A percentile compares a stretch with the other conserved stretches of the same genome.
Evolutionary conservation across 2,113 vertebrate species (phyloP).

Genomic region (Scolopax mira): DNA sequence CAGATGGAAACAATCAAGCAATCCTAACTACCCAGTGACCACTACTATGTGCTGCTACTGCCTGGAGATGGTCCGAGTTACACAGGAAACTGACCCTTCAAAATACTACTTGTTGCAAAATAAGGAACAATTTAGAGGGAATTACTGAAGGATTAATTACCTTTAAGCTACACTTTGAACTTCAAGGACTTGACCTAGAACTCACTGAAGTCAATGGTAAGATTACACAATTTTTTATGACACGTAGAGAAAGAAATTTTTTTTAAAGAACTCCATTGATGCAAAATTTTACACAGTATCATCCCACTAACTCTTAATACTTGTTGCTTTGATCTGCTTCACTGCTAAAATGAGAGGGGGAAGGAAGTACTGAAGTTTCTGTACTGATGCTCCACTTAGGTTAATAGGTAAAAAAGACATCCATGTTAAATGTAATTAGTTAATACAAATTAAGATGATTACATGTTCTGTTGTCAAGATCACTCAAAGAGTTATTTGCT

Average conservation of each 20-base stretch:
- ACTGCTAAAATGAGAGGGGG: neutral
- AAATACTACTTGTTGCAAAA: neutral
- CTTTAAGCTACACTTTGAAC: neutral
- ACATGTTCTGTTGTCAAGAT: constrained; percentile 75
- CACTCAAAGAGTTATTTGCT: constrained; percentile 71
- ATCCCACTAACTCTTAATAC: neutral
- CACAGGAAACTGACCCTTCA: neutral
- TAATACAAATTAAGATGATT: constrained; percentile 74
- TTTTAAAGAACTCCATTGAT: neutral
- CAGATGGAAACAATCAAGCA: neutral
- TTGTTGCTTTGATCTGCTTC: constrained; percentile 31
- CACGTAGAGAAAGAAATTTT: neutral
- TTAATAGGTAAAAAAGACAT: constrained; percentile 56
- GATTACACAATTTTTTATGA: neutral
- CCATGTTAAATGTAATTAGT: constrained; percentile 77
- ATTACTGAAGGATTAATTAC: neutral
- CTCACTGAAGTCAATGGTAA: neutral
- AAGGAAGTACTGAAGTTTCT: neutral
- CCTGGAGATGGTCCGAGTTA: neutral
- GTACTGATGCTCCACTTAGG: constrained; percentile 55
- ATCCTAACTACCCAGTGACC: neutral
- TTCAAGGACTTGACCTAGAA: neutral
- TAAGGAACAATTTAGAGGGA: neutral
- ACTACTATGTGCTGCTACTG: neutral
- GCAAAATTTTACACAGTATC: neutral